These are phyloP conservation scores for Protonibea diacanthus DNA, from an alignment of 2,797 vertebrate species.

Conservation along the genomic window DNA sequence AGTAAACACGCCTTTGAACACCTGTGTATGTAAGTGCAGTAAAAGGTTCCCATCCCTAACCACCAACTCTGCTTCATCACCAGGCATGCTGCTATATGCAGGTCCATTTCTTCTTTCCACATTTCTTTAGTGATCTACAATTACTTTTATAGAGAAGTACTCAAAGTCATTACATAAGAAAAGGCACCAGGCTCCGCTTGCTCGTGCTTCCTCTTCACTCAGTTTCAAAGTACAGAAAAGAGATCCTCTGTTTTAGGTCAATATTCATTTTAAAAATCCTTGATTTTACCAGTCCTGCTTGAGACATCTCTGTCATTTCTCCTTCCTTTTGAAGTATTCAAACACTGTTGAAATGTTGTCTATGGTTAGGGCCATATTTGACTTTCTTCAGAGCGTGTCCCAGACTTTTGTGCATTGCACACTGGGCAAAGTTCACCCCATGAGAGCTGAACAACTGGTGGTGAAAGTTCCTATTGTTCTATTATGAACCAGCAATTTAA, in stretches of 20 bases:
- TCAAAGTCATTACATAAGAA: not conserved
- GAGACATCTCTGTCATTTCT: not conserved
- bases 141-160: not conserved
- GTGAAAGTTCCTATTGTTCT: slow-evolving; percentile 32
- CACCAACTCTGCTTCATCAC: not conserved
- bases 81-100: slow-evolving; percentile 30
- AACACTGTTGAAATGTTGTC: not conserved
- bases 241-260: not conserved
- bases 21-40: not conserved
- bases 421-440: not conserved
- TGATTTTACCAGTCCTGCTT: not conserved
- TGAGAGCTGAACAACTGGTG: slow-evolving; percentile 10
- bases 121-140: not conserved
- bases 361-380: not conserved
- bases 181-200: not conserved
- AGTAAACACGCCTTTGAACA: not conserved
- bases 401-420: not conserved
- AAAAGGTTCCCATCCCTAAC: not conserved
- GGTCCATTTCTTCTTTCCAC: slow-evolving; percentile 5
- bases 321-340: not conserved
- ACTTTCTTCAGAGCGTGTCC: not conserved
- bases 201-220: not conserved
- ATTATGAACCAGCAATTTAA: slow-evolving; percentile 30
- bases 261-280: not conserved
- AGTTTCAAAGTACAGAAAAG: not conserved